Conservation (phyloP, 2,113 vertebrate genomes). For the Microcebus tavaratra region DNA sequence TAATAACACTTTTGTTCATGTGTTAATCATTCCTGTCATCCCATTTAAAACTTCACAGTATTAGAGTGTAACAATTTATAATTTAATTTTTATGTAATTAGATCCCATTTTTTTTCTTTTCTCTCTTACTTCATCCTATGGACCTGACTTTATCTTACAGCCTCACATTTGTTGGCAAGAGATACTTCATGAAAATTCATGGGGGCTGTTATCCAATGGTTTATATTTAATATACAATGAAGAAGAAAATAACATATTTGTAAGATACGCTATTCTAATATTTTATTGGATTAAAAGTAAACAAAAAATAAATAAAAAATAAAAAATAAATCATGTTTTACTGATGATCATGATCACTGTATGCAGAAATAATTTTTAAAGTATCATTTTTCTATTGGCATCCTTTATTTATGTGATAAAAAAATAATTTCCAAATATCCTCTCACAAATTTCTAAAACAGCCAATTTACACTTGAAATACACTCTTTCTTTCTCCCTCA, state of each 20-base stretch:
- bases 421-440: constrained; percentile 55
- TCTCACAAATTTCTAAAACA: constrained; percentile 29
- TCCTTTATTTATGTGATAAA: constrained; percentile 66
- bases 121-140: not conserved
- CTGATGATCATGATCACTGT: not conserved
- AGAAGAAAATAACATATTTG: not conserved
- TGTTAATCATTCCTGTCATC: not conserved
- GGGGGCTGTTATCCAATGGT: not conserved
- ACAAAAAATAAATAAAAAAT: not conserved
- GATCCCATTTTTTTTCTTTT: not conserved
- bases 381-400: constrained; percentile 33
- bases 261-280: not conserved
- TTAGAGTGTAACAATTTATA: not conserved
- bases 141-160: not conserved
- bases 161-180: not conserved
- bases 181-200: not conserved
- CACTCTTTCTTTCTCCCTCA: fast-evolving
- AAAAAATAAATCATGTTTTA: not conserved
- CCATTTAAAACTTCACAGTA: not conserved
- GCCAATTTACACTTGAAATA: constrained; percentile 53
- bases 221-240: not conserved
- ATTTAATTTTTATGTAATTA: constrained; percentile 31
- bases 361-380: not conserved
- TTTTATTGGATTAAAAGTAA: not conserved
- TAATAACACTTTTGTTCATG: not conserved